Conservation (phyloP, 2,888 invertebrate genomes). For the Seira musarum region DNA sequence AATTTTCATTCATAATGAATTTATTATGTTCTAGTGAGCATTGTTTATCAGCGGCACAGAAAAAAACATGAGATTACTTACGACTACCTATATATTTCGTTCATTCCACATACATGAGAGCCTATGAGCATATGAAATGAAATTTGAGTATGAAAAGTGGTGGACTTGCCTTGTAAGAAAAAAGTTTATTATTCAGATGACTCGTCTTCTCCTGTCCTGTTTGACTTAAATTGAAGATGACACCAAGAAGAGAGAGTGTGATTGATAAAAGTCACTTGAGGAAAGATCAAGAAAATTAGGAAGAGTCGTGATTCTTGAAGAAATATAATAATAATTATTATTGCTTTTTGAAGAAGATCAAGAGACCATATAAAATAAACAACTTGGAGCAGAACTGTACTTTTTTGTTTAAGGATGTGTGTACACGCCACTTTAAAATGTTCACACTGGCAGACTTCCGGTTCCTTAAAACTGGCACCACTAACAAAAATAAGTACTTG, state of each 20-base stretch:
- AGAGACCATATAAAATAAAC: neutral
- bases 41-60: neutral
- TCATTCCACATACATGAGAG: neutral
- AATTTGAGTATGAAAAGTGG: neutral
- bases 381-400: neutral
- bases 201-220: neutral
- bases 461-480: neutral
- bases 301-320: neutral
- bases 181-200: neutral
- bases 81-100: neutral
- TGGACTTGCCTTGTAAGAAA: neutral
- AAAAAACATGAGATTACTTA: neutral
- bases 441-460: neutral
- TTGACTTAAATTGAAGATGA: neutral
- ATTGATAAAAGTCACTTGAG: neutral
- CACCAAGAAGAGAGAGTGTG: neutral
- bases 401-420: neutral
- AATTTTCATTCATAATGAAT: neutral
- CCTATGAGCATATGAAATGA: neutral
- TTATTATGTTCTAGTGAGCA: neutral
- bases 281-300: neutral
- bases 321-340: neutral
- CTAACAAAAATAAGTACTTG: neutral
- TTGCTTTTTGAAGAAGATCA: too few species aligned
- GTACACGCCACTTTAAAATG: neutral